Evolutionary conservation across 2,888 invertebrate species (phyloP).

Genomic region (Erynnis tages): DNA sequence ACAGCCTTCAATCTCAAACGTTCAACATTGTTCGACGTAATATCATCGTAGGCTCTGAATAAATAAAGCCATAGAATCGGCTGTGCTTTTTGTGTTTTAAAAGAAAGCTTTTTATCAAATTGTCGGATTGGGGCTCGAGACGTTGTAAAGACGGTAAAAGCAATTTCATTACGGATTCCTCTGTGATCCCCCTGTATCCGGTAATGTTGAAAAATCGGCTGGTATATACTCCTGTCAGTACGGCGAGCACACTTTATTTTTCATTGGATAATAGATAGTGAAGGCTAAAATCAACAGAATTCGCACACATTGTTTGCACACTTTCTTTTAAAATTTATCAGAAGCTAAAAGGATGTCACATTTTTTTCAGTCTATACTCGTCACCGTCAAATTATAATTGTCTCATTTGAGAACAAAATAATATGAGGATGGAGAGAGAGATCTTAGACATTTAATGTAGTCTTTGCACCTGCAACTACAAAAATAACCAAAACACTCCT

Average conservation of each 20-base stretch:
- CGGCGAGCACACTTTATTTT: background rate
- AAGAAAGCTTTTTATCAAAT: conserved; percentile 26
- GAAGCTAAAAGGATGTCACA: too few relatives aligned
- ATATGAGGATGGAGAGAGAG: too few relatives aligned
- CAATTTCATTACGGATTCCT: conserved; percentile 23
- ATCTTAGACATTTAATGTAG: too few relatives aligned
- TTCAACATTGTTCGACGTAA: conserved; percentile 18
- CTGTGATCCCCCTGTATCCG: conserved; percentile 8
- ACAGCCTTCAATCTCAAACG: conserved; percentile 18
- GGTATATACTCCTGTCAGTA: background rate
- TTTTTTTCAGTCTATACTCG: too few relatives aligned
- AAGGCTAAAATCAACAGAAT: too few relatives aligned
- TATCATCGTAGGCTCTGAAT: conserved; percentile 22
- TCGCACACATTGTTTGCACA: too few relatives aligned
- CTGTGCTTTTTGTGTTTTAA: conserved; percentile 25
- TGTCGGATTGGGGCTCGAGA: conserved; percentile 18
- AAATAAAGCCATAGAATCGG: conserved; percentile 22
- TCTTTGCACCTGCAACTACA: too few relatives aligned
- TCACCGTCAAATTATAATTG: too few relatives aligned
- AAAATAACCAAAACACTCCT: too few relatives aligned
- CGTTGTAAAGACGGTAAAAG: conserved; percentile 16
- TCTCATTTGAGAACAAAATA: too few relatives aligned
- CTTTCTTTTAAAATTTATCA: too few relatives aligned
- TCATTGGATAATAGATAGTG: background rate
- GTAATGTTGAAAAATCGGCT: conserved; percentile 9